These are phyloP conservation scores for Salmo trutta DNA, from an alignment of 2,797 vertebrate species.

Conservation along the genomic window DNA sequence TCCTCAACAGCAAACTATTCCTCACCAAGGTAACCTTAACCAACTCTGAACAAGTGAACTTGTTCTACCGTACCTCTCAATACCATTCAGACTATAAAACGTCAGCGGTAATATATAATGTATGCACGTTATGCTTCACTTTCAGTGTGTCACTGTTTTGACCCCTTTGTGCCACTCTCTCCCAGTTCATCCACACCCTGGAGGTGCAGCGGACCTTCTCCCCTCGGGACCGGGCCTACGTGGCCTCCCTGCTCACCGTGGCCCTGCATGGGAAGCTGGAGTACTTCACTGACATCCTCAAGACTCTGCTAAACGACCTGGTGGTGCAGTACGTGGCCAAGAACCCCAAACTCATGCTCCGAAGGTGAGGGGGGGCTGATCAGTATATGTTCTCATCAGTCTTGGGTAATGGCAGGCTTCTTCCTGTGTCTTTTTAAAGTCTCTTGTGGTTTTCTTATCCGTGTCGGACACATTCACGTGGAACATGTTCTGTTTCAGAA, in stretches of 20 bases:
- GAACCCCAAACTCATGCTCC: slow-evolving; percentile 96
- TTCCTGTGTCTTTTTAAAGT: neutral
- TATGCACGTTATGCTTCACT: neutral
- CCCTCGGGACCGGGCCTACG: slow-evolving; percentile 91
- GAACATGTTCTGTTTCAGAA: slow-evolving; percentile 72
- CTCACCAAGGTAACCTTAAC: neutral
- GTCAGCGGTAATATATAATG: neutral
- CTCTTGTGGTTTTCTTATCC: neutral
- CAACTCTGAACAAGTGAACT: neutral
- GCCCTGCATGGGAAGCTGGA: slow-evolving; percentile 94
- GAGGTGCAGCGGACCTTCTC: slow-evolving; percentile 96
- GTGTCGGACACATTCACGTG: neutral
- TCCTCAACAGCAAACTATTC: slow-evolving; percentile 89
- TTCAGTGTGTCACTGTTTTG: neutral
- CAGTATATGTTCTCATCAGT: neutral
- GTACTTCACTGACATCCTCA: slow-evolving; percentile 97
- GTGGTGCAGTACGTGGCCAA: slow-evolving; percentile 96
- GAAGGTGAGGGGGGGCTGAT: slow-evolving; percentile 77
- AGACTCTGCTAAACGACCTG: slow-evolving; percentile 90
- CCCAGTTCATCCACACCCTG: slow-evolving; percentile 94
- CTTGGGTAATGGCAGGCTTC: neutral
- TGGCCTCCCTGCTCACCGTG: slow-evolving; percentile 92
- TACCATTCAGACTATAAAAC: neutral
- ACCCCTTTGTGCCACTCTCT: neutral
- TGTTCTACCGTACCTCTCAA: neutral